A percentile compares a stretch with the other conserved stretches of the same genome.
Conservation (phyloP, 2,113 vertebrate genomes). For the Vulpes vulpes region DNA sequence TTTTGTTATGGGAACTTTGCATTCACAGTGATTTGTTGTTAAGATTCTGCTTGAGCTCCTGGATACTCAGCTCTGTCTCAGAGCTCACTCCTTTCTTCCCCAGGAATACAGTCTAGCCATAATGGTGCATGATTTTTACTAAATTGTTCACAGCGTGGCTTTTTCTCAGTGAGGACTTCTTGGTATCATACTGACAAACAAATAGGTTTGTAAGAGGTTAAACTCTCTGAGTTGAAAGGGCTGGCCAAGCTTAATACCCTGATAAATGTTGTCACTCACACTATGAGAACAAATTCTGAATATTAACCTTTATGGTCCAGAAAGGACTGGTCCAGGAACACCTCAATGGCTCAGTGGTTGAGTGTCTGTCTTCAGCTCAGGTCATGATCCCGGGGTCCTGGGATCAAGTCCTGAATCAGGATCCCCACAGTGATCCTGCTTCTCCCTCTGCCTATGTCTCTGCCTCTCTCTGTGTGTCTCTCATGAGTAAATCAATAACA, state of each 20-base stretch:
- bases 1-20: slow-evolving; percentile 17
- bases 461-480: too few species aligned
- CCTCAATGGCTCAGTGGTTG: too few species aligned
- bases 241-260: background rate
- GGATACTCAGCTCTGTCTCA: background rate
- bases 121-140: background rate
- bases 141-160: background rate
- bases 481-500: too few species aligned
- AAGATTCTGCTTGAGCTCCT: background rate
- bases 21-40: background rate
- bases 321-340: too few species aligned
- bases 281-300: background rate
- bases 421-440: too few species aligned
- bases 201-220: background rate
- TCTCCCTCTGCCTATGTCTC: too few species aligned
- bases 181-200: background rate
- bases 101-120: background rate
- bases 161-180: background rate
- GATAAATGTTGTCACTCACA: background rate
- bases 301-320: background rate
- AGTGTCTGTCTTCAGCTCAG: too few species aligned
- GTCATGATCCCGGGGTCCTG: too few species aligned
- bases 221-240: background rate
- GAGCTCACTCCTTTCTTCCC: background rate
- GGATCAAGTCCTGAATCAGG: too few species aligned